Evolutionary conservation across 2,113 vertebrate genomes (phyloP).

Genomic region (Indicator indicator): DNA sequence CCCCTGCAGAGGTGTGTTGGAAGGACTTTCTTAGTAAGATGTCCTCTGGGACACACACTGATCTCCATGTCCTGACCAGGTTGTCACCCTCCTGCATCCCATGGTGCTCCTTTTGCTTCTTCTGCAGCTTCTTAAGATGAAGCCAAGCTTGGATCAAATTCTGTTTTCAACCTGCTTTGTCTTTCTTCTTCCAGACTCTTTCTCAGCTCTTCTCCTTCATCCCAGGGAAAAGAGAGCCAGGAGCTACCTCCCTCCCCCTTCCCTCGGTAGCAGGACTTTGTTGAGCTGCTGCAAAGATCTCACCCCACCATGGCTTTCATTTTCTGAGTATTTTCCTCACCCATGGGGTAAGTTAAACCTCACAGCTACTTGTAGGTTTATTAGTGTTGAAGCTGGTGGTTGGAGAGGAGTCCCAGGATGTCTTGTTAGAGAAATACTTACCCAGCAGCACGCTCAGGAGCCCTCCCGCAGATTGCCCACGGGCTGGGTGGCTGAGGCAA

Average conservation of each 20-base stretch:
- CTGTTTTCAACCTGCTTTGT: background rate
- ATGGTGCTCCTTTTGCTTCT: background rate
- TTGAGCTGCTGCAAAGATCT: background rate
- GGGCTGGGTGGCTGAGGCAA: rapidly evolving
- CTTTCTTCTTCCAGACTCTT: background rate
- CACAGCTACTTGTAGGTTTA: background rate
- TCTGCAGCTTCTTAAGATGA: background rate
- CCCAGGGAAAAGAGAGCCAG: background rate
- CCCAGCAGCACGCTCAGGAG: background rate
- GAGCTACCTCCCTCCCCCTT: background rate
- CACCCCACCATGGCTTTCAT: background rate
- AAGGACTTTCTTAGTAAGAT: rapidly evolving
- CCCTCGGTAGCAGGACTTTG: background rate
- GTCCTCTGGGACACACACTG: rapidly evolving
- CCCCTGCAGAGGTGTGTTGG: background rate
- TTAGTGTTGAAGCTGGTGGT: background rate
- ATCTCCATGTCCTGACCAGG: background rate
- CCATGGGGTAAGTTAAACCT: background rate
- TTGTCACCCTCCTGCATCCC: background rate
- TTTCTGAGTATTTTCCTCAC: background rate
- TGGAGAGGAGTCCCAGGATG: background rate
- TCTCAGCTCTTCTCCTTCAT: background rate
- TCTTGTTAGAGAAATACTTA: background rate
- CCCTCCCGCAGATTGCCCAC: background rate
- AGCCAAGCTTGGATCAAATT: background rate